Percentiles rank a stretch among this genome's conserved stretches.
phyloP scores from a whole-genome alignment of 1,140 invertebrate species.

The Drosophila subpulchrella region DNA sequence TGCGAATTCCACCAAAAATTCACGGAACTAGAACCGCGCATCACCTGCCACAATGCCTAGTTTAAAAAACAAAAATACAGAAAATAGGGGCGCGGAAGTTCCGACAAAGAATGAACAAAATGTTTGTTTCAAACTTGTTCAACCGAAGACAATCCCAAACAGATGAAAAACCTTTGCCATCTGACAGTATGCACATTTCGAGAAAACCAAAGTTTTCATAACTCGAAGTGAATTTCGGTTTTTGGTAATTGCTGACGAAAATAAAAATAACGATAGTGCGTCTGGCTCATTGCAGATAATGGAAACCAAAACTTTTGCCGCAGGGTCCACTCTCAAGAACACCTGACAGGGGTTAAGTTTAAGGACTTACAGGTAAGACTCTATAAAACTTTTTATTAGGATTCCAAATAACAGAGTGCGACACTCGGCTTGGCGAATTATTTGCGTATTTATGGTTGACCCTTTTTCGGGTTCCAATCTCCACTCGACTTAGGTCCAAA shows the following conservation, averaged over 20 bases:
- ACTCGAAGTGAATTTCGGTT: slow-evolving; percentile 43
- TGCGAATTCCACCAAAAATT: slow-evolving; percentile 38
- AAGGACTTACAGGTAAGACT: slow-evolving; percentile 60
- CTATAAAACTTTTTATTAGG: slow-evolving; percentile 71
- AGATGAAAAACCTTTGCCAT: slow-evolving; percentile 22
- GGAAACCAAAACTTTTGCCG: slow-evolving; percentile 51
- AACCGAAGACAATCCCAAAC: slow-evolving; percentile 52
- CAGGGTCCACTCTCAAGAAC: slow-evolving; percentile 5
- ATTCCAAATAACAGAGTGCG: slow-evolving; percentile 44
- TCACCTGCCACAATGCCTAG: slow-evolving; percentile 61
- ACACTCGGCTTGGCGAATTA: slow-evolving; percentile 59
- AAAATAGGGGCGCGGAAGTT: slow-evolving; percentile 6
- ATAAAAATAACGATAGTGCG: slow-evolving; percentile 52
- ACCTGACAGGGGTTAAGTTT: slow-evolving; percentile 55
- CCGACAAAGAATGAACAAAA: slow-evolving; percentile 46
- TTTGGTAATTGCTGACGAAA: slow-evolving; percentile 67
- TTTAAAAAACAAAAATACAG: slow-evolving; percentile 1
- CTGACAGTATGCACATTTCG: slow-evolving; percentile 14
- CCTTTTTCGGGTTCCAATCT: slow-evolving; percentile 26
- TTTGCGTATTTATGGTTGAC: slow-evolving; percentile 77
- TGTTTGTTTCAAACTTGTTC: slow-evolving; percentile 68
- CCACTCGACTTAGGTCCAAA: slow-evolving; percentile 1
- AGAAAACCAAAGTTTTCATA: slow-evolving; percentile 5
- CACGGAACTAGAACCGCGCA: slow-evolving; percentile 37
- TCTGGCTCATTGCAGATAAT: slow-evolving; percentile 73